Base-by-base conservation (phyloP, 2,113 vertebrate species). In the Sphyrna mokarran region DNA sequence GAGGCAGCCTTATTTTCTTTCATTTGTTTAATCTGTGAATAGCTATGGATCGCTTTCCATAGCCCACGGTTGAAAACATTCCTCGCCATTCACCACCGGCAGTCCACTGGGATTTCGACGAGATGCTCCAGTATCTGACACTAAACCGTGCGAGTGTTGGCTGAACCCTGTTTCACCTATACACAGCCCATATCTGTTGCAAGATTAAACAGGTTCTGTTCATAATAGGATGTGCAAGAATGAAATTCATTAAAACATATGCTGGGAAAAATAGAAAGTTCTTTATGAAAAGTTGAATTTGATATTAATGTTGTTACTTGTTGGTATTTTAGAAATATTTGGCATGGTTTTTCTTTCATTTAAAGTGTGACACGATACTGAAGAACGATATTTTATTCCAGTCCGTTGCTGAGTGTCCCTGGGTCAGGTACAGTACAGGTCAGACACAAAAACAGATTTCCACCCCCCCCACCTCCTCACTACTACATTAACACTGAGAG, bases 21-120 rank as follows among this genome's bases (percentile, higher is more conserved):
- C 87, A 91, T 18, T 33, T 61, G 87, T 91, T 91, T n/a, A 63
- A 91, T 91, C 87, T 20, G 87, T 91, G 87, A 91, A 91, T 91
- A 63, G 87, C 87, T 18, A 29, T 63, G 87, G 87, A 61, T 91
- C 58, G 18, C 26, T 33, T 91, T 91, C 87, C 87, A 63, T 91
- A n/a, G 54, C 87, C 87, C 26, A 33, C 54, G 58, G 54, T 91
- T 7, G 58, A 58, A n/a, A 61, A 63, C 87, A 91, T 91, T 91
- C 87, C 87, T 63, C 58, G 0, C 58, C 87, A 61, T 91, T 91
- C 87, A 61, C 87, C 87, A 33, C 16, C 26, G 14, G 26, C 58
- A n/a, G 54, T 63, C 87, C 87, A 33, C 87, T 91, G 87, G 87
- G 87, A 63, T 61, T n/a, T 14, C 54, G 7, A 14, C 54, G 4